Conservation (phyloP, 2,113 vertebrate species). For the Eolophus roseicapilla region DNA sequence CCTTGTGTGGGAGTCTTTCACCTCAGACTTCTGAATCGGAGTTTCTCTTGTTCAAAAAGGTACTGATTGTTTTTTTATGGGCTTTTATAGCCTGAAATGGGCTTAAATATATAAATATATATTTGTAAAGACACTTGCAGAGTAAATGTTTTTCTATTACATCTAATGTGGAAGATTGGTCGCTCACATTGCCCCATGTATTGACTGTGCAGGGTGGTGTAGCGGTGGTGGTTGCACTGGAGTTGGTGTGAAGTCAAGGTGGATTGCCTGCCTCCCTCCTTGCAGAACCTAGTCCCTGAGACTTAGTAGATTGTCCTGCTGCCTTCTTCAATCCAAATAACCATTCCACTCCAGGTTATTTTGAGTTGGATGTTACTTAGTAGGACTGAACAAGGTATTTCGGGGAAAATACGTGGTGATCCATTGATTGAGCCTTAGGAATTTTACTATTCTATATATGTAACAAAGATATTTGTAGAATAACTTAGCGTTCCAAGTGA, state of each 20-base stretch:
- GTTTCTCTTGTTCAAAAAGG: conserved; percentile 62
- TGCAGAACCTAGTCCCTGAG: not conserved
- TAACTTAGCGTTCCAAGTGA: not conserved
- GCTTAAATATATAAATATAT: conserved; percentile 76
- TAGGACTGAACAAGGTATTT: not conserved
- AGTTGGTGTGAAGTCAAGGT: not conserved
- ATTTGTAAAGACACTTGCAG: conserved; percentile 76
- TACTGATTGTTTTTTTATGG: conserved; percentile 68
- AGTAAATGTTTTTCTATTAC: conserved; percentile 77
- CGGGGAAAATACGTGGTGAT: not conserved
- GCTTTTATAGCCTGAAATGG: conserved; percentile 67
- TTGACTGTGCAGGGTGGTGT: not conserved
- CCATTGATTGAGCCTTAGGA: not conserved
- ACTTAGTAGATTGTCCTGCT: not conserved
- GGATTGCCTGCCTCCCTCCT: not conserved
- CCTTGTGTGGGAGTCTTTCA: conserved; percentile 44
- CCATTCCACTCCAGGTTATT: not conserved
- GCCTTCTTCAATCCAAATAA: not conserved
- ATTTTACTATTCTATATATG: accelerated
- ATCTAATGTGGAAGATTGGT: conserved; percentile 56
- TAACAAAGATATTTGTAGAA: not conserved
- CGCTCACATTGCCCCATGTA: not conserved
- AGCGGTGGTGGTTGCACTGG: not conserved
- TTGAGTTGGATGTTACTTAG: not conserved
- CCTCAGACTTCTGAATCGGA: conserved; percentile 33